A percentile compares a stretch with the other conserved stretches of the same genome.
Evolutionary conservation across 2,797 vertebrate genomes (phyloP).

Genomic region (Tragelaphus oryx): DNA sequence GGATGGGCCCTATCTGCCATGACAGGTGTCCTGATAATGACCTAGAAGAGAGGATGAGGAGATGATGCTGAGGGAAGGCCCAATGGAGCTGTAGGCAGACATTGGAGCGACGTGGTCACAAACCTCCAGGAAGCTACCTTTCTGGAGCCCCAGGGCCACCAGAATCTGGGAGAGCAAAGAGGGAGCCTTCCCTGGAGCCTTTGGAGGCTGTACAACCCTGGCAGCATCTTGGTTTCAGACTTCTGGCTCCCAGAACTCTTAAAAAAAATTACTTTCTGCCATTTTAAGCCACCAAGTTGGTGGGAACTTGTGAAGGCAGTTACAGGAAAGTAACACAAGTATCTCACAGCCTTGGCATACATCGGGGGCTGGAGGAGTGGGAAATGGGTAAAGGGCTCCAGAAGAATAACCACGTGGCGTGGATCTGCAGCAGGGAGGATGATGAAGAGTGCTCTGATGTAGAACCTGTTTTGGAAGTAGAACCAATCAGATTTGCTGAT

Average conservation of each 20-base stretch:
- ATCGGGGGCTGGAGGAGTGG: too few relatives aligned
- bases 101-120: too few relatives aligned
- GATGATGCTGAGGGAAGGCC: not conserved
- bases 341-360: not conserved
- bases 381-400: not conserved
- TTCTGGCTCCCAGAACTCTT: not conserved
- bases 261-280: not conserved
- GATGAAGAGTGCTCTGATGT: not conserved
- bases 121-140: not conserved
- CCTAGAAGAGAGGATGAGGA: not conserved
- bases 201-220: not conserved
- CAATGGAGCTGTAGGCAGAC: not conserved
- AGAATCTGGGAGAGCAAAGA: not conserved
- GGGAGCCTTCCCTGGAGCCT: too few relatives aligned
- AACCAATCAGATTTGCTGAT: not conserved
- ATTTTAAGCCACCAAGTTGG: not conserved
- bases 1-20: not conserved
- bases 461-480: not conserved
- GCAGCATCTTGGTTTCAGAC: not conserved
- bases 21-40: not conserved
- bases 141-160: not conserved
- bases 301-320: not conserved
- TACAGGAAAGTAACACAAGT: not conserved
- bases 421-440: not conserved
- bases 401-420: not conserved